Evolutionary conservation across 2,113 vertebrate genomes (phyloP).

Genomic region (Rousettus leschenaultii): DNA sequence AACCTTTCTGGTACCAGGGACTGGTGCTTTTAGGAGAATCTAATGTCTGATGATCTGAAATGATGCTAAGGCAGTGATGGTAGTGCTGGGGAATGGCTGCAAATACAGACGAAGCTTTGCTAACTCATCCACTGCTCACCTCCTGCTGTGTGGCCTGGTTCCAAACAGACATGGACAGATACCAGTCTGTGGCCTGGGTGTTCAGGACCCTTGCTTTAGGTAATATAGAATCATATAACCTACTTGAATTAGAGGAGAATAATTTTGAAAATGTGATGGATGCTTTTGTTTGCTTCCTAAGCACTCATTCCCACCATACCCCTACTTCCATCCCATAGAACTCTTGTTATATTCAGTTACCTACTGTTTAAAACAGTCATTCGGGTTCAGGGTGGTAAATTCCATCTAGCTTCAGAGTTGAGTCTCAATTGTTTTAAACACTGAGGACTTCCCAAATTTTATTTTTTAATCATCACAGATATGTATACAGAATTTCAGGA

Average conservation of each 20-base stretch:
- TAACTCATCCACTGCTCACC: too few relatives aligned
- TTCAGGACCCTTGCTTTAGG: neutral
- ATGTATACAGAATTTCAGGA: neutral
- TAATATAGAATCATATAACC: neutral
- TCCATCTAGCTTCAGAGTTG: neutral
- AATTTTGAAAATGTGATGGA: neutral
- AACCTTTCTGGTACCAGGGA: too few relatives aligned
- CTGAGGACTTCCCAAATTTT: neutral
- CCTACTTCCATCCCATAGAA: neutral
- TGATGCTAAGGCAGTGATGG: too few relatives aligned
- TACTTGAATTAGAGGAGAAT: neutral
- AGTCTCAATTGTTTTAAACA: neutral
- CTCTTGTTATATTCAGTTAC: neutral
- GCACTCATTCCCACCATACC: neutral
- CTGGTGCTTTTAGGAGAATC: too few relatives aligned
- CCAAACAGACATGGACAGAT: too few relatives aligned
- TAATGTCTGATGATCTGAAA: too few relatives aligned
- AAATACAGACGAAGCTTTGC: too few relatives aligned
- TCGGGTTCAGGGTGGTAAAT: neutral
- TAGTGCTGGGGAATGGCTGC: too few relatives aligned
- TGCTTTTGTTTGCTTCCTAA: neutral
- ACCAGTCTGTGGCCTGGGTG: too few relatives aligned
- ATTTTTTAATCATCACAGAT: neutral
- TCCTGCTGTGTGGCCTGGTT: too few relatives aligned
- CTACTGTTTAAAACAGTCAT: neutral